phyloP scores from a whole-genome alignment of 2,113 vertebrate genomes.

The Cryptomyrus ogoouensis region DNA sequence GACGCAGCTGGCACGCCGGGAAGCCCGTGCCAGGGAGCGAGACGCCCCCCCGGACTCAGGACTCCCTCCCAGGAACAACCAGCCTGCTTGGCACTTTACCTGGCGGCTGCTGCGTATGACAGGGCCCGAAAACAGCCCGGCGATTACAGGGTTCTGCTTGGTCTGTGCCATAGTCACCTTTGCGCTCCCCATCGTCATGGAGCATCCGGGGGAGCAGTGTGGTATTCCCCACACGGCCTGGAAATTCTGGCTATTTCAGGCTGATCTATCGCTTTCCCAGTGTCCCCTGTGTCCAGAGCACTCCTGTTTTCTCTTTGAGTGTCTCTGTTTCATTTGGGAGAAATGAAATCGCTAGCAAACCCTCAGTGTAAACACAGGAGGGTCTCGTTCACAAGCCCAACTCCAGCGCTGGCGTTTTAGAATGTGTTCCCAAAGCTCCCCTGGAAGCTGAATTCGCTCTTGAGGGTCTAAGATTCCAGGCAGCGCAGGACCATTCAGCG shows the following conservation, averaged over 20 bases:
- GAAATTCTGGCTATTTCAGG: neutral
- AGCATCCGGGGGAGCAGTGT: neutral
- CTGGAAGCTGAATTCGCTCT: neutral
- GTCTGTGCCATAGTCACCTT: neutral
- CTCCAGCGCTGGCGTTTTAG: conserved; percentile 32
- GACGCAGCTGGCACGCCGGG: conserved; percentile 55
- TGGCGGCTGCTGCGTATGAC: neutral
- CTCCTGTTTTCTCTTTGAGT: neutral
- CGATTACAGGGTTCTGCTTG: neutral
- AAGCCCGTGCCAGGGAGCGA: conserved; percentile 52
- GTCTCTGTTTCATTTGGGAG: neutral
- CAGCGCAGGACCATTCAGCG: neutral
- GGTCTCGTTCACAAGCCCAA: conserved; percentile 53
- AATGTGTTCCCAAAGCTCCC: conserved; percentile 11
- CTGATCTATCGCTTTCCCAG: neutral
- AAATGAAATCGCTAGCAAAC: conserved; percentile 32
- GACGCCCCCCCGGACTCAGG: conserved; percentile 30
- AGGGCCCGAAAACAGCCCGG: neutral
- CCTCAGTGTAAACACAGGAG: conserved; percentile 52
- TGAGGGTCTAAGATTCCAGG: neutral
- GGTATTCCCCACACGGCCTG: neutral
- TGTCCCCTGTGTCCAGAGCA: neutral
- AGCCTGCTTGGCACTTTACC: neutral
- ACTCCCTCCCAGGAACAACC: neutral
- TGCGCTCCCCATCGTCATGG: too few species aligned